Conservation (phyloP, 2,113 vertebrate genomes). For the Anolis carolinensis region DNA sequence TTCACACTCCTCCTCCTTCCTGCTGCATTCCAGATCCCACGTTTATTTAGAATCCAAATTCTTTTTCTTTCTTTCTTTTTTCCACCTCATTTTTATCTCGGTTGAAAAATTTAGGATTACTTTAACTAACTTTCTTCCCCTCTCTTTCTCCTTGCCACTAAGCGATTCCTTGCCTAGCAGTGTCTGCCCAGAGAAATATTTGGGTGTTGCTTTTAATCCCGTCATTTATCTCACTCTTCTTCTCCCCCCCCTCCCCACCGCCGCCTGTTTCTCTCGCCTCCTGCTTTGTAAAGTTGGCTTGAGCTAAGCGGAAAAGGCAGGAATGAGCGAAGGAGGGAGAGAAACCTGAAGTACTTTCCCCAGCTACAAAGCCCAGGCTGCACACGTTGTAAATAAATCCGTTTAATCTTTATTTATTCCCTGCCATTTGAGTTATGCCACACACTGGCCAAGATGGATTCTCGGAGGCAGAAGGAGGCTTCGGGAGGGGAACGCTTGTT, state of each 20-base stretch:
- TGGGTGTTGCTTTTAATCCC: conserved; percentile 66
- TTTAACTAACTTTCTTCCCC: not conserved
- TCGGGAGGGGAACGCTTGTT: not conserved
- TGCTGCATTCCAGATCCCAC: conserved; percentile 54
- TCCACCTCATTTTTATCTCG: conserved; percentile 42
- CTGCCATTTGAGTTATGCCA: conserved; percentile 36
- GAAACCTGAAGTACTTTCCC: conserved; percentile 1
- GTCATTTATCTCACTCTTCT: conserved; percentile 44
- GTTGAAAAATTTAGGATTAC: conserved; percentile 16
- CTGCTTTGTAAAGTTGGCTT: conserved; percentile 19
- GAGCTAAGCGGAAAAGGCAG: conserved; percentile 31
- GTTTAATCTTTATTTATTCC: conserved; percentile 50
- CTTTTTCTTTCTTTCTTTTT: conserved; percentile 16
- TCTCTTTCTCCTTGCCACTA: conserved; percentile 26
- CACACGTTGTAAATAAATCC: conserved; percentile 35
- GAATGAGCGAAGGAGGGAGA: not conserved
- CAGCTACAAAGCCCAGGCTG: not conserved
- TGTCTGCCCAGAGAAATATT: conserved; percentile 42
- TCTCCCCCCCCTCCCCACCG: not conserved
- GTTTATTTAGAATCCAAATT: conserved; percentile 17
- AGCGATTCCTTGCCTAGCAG: conserved; percentile 16
- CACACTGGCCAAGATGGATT: conserved; percentile 40
- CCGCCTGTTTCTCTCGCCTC: not conserved
- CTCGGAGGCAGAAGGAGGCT: not conserved
- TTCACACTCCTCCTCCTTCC: conserved; percentile 58